These are phyloP conservation scores for Mya arenaria DNA, from an alignment of 1,140 invertebrate genomes.

Conservation along the genomic window DNA sequence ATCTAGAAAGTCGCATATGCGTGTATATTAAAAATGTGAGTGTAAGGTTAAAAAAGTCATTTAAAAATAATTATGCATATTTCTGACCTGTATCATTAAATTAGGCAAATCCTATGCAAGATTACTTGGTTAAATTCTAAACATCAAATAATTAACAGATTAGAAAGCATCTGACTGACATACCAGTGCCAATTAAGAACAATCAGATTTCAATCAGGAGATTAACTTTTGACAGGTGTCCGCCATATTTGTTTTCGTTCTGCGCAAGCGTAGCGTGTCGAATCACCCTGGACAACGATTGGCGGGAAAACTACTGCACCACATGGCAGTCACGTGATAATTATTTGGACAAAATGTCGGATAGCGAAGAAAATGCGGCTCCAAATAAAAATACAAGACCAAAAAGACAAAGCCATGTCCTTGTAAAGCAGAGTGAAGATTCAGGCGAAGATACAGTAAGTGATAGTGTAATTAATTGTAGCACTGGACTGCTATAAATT, in stretches of 20 bases:
- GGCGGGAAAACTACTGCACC: conserved; percentile 41
- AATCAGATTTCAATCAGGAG: neutral
- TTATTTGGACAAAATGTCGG: conserved; percentile 67
- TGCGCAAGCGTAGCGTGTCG: conserved; percentile 52
- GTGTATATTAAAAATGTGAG: no score
- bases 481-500: no score
- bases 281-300: conserved; percentile 32
- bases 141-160: no score
- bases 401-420: conserved; percentile 62
- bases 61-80: no score
- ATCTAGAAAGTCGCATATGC: no score
- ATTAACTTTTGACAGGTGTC: conserved; percentile 43
- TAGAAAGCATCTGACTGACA: no score
- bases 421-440: conserved; percentile 62
- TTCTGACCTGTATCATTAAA: no score
- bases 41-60: no score
- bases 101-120: no score
- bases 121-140: no score
- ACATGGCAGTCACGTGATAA: conserved; percentile 63
- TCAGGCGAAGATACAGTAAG: conserved; percentile 73
- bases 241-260: conserved; percentile 47
- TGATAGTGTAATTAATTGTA: no score
- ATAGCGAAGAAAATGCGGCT: conserved; percentile 71
- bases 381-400: conserved; percentile 56
- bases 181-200: no score